Base-by-base conservation (phyloP, 2,888 invertebrate species). In the Drosophila pseudotalamancana region DNA sequence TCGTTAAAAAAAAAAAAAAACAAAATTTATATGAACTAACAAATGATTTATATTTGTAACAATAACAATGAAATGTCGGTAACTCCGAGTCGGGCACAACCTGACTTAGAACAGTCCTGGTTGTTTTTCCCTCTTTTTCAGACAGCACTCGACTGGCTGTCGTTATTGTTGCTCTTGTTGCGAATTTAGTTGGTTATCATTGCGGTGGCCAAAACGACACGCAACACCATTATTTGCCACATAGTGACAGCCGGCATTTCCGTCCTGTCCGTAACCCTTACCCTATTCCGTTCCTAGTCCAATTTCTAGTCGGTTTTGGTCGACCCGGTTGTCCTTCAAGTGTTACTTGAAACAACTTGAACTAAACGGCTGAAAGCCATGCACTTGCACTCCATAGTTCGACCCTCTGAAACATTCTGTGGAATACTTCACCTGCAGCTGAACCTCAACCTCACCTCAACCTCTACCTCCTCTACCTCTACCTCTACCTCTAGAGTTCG, bases 191-290 rank as follows among this genome's bases (percentile, higher is more conserved):
- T 43, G 54, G 59, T 74, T 85, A 85, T 79, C 82, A 83, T 64
- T 80, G 82, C 51, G 77, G 53, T 70, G 72, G 77, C 83, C 75
- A 80, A 75, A 75, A 69, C 75, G 77, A 86, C 86, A 82, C 82
- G 82, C 82, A 82, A 82, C 80, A 71, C 75, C 83, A 86, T 86
- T 82, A 86, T 77, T 82, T 86, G 86, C 86, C 86, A 83, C 86
- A 80, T 57, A 82, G 64, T 79, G 79, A 85, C 86, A 85, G 82
- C 60, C 72, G 72, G 73, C 71, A 72, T 63, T 85, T 82, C 82
- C 85, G 65, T 66, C 61, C 29, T 25, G 60, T 27, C 59, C 43
- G 32, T 16, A 23, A 11, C 37, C 8, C 21, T n/a, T 14, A 14
- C 31, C 27, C 43, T 32, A 8, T 21, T 37, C 34, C 25, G 3